phyloP scores from a whole-genome alignment of 64 coral and sea anemone genomes.

The Montipora capricornis region DNA sequence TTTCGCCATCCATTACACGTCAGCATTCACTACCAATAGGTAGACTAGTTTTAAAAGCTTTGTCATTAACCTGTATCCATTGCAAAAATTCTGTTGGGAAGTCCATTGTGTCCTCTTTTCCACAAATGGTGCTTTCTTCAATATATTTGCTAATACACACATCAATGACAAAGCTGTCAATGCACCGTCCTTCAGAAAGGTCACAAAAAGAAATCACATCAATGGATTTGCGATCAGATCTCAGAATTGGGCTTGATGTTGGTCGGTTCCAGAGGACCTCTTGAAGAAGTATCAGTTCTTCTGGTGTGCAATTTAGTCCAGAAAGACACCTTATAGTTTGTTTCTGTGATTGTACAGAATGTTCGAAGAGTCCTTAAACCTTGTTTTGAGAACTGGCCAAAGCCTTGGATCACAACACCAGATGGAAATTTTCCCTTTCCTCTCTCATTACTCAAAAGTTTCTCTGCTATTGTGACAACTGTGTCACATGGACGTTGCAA shows the following conservation, averaged over 20 bases:
- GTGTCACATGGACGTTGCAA: background rate
- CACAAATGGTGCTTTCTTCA: slow-evolving; percentile 28
- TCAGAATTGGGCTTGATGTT: slow-evolving; percentile 17
- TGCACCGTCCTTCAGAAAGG: slow-evolving; percentile 49
- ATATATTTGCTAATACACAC: slow-evolving; percentile 57
- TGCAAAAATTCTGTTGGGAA: slow-evolving; percentile 65
- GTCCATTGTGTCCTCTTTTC: slow-evolving; percentile 36
- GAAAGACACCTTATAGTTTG: slow-evolving; percentile 23
- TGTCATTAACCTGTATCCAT: slow-evolving; percentile 42
- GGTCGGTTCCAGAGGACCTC: slow-evolving; percentile 27
- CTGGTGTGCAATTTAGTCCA: background rate
- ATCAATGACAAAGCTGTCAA: slow-evolving; percentile 69
- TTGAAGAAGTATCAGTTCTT: background rate
- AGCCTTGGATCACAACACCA: background rate
- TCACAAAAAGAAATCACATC: slow-evolving; percentile 66
- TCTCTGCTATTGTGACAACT: background rate
- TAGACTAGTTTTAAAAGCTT: slow-evolving; percentile 20
- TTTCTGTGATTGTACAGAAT: slow-evolving; percentile 27
- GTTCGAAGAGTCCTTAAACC: background rate
- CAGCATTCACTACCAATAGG: too few species aligned
- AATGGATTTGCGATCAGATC: slow-evolving; percentile 7
- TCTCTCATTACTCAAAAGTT: background rate
- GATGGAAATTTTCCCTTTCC: background rate
- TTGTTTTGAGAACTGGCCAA: slow-evolving; percentile 5
- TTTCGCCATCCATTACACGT: too few species aligned